Percentiles rank a stretch among this genome's conserved stretches.
phyloP scores from a whole-genome alignment of 1,140 invertebrate species.

The Bombus haemorrhoidalis region DNA sequence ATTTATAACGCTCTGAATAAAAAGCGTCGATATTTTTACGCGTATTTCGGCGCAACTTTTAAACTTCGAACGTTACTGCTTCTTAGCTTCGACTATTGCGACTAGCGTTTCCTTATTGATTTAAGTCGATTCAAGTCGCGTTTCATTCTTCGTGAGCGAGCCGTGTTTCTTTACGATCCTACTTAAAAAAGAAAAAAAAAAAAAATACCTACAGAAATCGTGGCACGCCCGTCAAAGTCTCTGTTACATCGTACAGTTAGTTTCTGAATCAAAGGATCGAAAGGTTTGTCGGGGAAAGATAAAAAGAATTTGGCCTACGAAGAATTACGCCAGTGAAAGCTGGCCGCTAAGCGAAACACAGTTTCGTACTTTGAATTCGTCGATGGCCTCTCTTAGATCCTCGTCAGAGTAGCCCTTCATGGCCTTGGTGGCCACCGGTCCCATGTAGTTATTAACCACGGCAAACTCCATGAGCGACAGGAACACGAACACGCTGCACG shows the following conservation, averaged over 20 bases:
- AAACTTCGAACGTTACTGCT: not conserved
- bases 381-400: conserved; percentile 88
- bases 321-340: no score
- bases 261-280: no score
- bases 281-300: no score
- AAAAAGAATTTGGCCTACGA: no score
- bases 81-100: not conserved
- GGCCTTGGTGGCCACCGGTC: conserved; percentile 91
- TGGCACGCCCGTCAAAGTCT: not conserved
- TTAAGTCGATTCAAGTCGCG: no score
- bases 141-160: no score
- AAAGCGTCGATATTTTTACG: not conserved
- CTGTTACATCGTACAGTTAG: no score
- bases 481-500: conserved; percentile 95
- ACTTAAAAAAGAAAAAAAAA: no score
- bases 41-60: no score
- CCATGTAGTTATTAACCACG: conserved; percentile 96
- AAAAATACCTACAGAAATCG: not conserved
- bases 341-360: not conserved
- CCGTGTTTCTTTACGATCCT: fast-evolving
- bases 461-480: conserved; percentile 96
- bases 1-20: not conserved
- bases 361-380: conserved; percentile 87
- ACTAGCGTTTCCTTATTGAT: not conserved
- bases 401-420: conserved; percentile 96